Percentiles rank a stretch among this genome's conserved stretches.
These are phyloP conservation scores for Therioaphis trifolii DNA, from an alignment of 2,888 invertebrate species.

Conservation along the genomic window DNA sequence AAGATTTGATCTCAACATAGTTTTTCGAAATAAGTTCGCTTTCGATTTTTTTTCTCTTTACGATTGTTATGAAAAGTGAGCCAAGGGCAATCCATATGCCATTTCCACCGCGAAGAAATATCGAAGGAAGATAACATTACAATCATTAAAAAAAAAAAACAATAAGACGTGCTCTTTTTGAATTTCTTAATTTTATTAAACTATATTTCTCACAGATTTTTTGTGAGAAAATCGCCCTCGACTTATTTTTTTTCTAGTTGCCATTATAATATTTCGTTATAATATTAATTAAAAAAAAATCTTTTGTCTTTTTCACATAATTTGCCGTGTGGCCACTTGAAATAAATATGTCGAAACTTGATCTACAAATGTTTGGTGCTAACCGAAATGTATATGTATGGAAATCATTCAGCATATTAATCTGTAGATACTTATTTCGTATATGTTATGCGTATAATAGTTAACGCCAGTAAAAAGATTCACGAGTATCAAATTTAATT, in stretches of 20 bases:
- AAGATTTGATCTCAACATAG: constrained; percentile 17
- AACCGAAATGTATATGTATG: not conserved
- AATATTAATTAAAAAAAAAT: constrained; percentile 46
- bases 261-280: constrained; percentile 16
- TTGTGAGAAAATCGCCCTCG: constrained; percentile 40
- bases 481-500: too few species aligned
- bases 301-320: not conserved
- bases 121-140: constrained; percentile 23
- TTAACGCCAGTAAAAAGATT: too few species aligned
- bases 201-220: constrained; percentile 44
- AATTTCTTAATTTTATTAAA: constrained; percentile 55
- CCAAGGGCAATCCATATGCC: constrained; percentile 48
- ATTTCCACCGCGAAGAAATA: constrained; percentile 17
- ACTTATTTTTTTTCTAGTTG: constrained; percentile 4
- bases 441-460: too few species aligned
- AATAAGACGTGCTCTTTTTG: constrained; percentile 36
- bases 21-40: constrained; percentile 48
- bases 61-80: constrained; percentile 54
- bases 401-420: not conserved
- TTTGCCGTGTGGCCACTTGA: not conserved
- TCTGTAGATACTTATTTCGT: too few species aligned
- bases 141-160: constrained; percentile 20
- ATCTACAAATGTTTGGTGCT: not conserved
- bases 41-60: constrained; percentile 37
- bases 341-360: constrained; percentile 18